These are phyloP conservation scores for Ornithorhynchus anatinus DNA, from an alignment of 2,113 vertebrate genomes.

Conservation along the genomic window DNA sequence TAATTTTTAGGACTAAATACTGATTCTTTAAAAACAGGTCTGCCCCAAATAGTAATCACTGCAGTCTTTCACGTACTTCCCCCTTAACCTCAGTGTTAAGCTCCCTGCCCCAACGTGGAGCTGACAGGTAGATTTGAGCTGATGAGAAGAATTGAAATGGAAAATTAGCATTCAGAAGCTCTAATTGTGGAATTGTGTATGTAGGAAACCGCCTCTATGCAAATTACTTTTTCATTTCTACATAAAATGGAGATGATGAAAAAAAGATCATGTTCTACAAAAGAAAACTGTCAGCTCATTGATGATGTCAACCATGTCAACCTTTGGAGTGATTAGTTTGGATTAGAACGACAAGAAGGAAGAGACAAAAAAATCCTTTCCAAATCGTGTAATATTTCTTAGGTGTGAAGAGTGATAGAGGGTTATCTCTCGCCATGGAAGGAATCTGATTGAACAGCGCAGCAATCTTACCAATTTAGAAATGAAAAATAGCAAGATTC, in stretches of 20 bases:
- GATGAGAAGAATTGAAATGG: neutral
- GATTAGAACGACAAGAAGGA: neutral
- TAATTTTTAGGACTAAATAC: conserved; percentile 44
- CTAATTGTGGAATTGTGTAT: neutral
- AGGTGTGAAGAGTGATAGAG: conserved; percentile 15
- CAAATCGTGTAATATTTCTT: neutral
- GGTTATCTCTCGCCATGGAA: neutral
- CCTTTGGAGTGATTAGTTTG: conserved; percentile 36
- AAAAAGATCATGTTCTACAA: conserved; percentile 37
- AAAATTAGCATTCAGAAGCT: neutral
- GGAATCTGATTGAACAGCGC: conserved; percentile 8
- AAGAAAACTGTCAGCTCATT: conserved; percentile 40
- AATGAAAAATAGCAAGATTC: too few relatives aligned
- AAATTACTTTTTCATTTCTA: conserved; percentile 20
- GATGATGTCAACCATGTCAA: neutral
- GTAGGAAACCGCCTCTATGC: neutral
- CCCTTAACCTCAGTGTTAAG: neutral
- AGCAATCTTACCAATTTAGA: neutral
- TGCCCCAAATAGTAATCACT: neutral
- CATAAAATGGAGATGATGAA: conserved; percentile 18
- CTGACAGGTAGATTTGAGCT: conserved; percentile 10
- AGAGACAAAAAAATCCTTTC: conserved; percentile 29
- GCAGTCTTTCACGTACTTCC: neutral
- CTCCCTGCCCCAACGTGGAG: neutral
- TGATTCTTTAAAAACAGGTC: conserved; percentile 23